These are phyloP conservation scores for Agrochola lychnidis DNA, from an alignment of 2,888 invertebrate species.

Conservation along the genomic window DNA sequence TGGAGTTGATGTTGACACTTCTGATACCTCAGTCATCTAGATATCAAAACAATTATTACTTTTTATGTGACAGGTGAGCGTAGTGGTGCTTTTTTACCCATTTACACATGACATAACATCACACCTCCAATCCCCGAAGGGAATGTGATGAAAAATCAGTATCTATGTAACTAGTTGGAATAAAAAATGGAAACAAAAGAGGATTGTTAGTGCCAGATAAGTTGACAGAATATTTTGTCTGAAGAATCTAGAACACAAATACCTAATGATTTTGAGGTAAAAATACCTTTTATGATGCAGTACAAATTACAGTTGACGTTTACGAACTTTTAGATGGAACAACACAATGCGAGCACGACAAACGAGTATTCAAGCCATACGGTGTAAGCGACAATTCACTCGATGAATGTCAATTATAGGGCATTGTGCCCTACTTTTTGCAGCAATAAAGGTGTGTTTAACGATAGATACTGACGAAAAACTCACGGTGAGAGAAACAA, in stretches of 20 bases:
- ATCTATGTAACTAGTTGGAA: background rate
- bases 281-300: background rate
- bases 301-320: background rate
- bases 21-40: conserved; percentile 91
- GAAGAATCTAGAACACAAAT: background rate
- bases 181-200: background rate
- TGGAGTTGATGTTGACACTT: conserved; percentile 86
- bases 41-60: background rate
- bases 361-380: conserved; percentile 12
- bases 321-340: background rate
- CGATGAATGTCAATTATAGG: conserved; percentile 31
- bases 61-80: too few relatives aligned
- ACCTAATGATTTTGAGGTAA: background rate
- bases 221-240: background rate
- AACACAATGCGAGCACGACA: conserved; percentile 1
- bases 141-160: too few relatives aligned
- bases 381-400: conserved; percentile 24
- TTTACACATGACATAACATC: background rate
- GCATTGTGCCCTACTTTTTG: conserved; percentile 20
- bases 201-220: background rate
- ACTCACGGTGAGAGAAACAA: conserved; percentile 20
- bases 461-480: conserved; percentile 8
- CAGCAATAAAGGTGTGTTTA: conserved; percentile 11
- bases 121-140: fast-evolving
- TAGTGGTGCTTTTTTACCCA: background rate